Base-by-base conservation (phyloP, 2,888 invertebrate species). In the Glyphotaelius pellucidus region DNA sequence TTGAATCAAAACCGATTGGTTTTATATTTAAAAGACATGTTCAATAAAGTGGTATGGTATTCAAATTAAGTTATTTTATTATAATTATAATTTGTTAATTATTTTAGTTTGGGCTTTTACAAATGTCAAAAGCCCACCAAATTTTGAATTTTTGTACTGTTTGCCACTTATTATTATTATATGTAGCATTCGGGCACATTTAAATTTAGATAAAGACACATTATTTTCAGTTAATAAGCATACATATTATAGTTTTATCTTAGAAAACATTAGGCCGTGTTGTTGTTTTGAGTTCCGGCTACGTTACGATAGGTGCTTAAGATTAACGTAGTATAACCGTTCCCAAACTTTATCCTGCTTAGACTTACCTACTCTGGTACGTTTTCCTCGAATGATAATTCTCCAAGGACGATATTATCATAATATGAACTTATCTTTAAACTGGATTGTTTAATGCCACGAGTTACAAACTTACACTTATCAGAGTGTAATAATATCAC, bases 341-440 rank as follows among this genome's bases (percentile, higher is more conserved):
- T 67, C 67, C 67, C 9, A 25, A 67, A 67, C 67, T 67, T 67
- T 67, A 67, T 67, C 67, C 25, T 67, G 15, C 47, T 14, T 14
- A 47, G 47, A 47, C 14, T 14, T 47, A 47, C 12, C 42, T 47
- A 47, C 19, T 19, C 52, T 52, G 19, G 15, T 52, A 52, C 52
- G 52, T 19, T 52, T 52, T 67, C 67, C 25, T 67, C 25, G 9
- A 67, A 87, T 87, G 87, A 87, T 87, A 87, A 87, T 67, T 87
- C 87, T 87, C 87, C 87, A 87, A 87, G 87, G 87, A 31, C 47
- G 52, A 87, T 87, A 47, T 31, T 87, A 52, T 89, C 35, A 89
- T 67, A 25, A 67, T 80, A 35, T 19, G 25, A 79, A 89, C 32
- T 89, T 38, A 89, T 89, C 88, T 89, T 79, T 38, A 31, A 89